Evolutionary conservation across 92 coral and sea anemone species (phyloP), one percentile per base, ranked within the genome.

Genomic region (Epizoanthus illoricatus): DNA sequence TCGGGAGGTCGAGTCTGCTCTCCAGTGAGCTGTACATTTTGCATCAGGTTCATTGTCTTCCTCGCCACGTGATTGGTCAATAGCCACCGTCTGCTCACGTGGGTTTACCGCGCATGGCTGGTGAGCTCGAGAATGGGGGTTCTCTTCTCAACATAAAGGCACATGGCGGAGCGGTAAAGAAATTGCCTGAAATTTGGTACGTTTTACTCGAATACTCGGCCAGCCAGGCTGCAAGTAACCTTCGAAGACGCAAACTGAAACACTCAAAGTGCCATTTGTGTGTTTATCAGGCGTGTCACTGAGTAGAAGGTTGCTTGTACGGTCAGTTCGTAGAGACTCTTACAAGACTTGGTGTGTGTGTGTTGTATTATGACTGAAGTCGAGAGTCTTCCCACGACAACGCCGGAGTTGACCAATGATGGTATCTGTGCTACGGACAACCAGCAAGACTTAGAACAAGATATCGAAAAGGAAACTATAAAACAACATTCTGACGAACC

Each of bases 291-390:
- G 94, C 61, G 92, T 93, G 97, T 86, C 89, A 88, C 89, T 93
- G 92, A 88, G 88, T 91, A 83, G 94, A 88, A 91, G 97, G 97
- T 88, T 88, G 89, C 97, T 92, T 90, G 94, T 79, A 84, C 84
- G 90, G 94, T 88, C 88, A 89, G 92, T 85, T 89, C 81, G 89
- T 80, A 58, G 89, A 87, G 87, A 83, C 85, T 88, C 88, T 88
- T 91, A 71, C 90, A 82, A 70, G 80, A 84, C 70, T 83, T 87
- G 73, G 94, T 89, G 88, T 90, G 85, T 87, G 72, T 85, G 89
- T 89, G 65, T 74, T 92, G 90, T 93, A 93, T 93, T 93, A 93
- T 93, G 97, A 93, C 94, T 93, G 97, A 93, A 88, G 97, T 93
- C 80, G 94, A 93, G 69, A 93, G 89, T 87, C 90, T 89, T 74